Base-by-base conservation (phyloP, 2,113 vertebrate genomes). In the Osmerus mordax region DNA sequence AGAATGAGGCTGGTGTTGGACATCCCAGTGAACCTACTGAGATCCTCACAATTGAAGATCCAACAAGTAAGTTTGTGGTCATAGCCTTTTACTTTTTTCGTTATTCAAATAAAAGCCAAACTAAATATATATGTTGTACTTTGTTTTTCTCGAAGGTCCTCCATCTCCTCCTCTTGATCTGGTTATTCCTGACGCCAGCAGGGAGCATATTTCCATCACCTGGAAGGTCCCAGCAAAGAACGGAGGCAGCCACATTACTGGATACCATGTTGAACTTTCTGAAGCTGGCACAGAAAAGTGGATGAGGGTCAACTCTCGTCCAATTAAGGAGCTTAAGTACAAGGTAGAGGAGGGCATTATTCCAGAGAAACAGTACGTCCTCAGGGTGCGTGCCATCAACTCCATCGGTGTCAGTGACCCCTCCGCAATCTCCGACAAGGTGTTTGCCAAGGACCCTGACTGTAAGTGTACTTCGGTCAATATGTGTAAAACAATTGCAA, bases 1-100 rank as follows among this genome's bases (percentile, higher is more conserved):
- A 99, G 91, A 99, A 99, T 60, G 96, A 99, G 89, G 97, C 97
- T 71, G 97, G 97, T 67, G 92, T 96, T 75, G 97, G 97, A 69
- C 93, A 98, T 70, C 95, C 97, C 23, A 97, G 96, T 74, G 97
- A 99, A 89, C 97, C 97, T 79, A 99, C 97, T 0, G 93, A 96
- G 78, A 84, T 96, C 29, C 84, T 99, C 70, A 89, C 91, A 54
- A 93, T 99, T 80, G 94, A 98, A 88, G 96, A 99, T 86, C 88
- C 96, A 69, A 97, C 90, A 85, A 94, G 97, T 99, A 91, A 85
- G 91, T 79, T 56, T 18, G 60, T 6, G 7, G 52, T 47, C 13
- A 54, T n/a, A 47, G 16, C 23, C 21, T 23, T 51, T 55, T 29
- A 25, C 5, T 65, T 21, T 9, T 16, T 53, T 32, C 15, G 28